phyloP scores from a whole-genome alignment of 2,888 invertebrate genomes.

The Dioctria linearis region DNA sequence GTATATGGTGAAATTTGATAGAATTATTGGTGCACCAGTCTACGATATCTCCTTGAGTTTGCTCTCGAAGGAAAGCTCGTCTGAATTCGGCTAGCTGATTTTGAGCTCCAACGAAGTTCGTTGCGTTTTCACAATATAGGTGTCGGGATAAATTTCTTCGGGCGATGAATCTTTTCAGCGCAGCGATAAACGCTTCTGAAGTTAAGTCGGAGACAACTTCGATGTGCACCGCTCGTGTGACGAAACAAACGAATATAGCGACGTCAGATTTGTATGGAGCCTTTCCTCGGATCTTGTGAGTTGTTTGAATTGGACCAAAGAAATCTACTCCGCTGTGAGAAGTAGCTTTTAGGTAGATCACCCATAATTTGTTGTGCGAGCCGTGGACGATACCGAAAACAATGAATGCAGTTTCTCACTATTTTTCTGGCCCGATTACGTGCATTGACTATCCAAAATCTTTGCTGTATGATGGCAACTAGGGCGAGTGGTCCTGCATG shows the following conservation, averaged over 20 bases:
- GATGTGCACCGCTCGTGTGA: slow-evolving; percentile 54
- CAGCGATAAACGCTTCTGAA: too few relatives aligned
- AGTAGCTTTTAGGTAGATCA: slow-evolving; percentile 31
- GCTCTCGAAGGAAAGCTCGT: too few relatives aligned
- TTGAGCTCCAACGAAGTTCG: slow-evolving; percentile 55
- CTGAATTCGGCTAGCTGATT: background rate
- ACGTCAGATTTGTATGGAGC: slow-evolving; percentile 55
- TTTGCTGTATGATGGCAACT: too few relatives aligned
- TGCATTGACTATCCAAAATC: slow-evolving; percentile 50
- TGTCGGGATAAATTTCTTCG: too few relatives aligned
- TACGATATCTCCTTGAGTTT: background rate
- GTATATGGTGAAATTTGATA: slow-evolving; percentile 8
- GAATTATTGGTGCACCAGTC: background rate
- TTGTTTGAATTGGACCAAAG: too few relatives aligned
- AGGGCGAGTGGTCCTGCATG: slow-evolving; percentile 52
- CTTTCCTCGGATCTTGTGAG: too few relatives aligned
- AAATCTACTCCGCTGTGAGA: slow-evolving; percentile 51
- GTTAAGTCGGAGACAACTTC: slow-evolving; percentile 36
- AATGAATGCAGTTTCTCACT: slow-evolving; percentile 50
- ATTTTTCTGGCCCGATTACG: slow-evolving; percentile 46
- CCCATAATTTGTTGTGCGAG: slow-evolving; percentile 59
- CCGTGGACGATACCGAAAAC: slow-evolving; percentile 46
- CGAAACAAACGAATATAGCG: slow-evolving; percentile 44
- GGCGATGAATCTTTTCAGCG: too few relatives aligned
- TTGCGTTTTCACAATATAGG: too few relatives aligned